These are phyloP conservation scores for Gymnocypris eckloni DNA, from an alignment of 2,797 vertebrate species.

Conservation along the genomic window DNA sequence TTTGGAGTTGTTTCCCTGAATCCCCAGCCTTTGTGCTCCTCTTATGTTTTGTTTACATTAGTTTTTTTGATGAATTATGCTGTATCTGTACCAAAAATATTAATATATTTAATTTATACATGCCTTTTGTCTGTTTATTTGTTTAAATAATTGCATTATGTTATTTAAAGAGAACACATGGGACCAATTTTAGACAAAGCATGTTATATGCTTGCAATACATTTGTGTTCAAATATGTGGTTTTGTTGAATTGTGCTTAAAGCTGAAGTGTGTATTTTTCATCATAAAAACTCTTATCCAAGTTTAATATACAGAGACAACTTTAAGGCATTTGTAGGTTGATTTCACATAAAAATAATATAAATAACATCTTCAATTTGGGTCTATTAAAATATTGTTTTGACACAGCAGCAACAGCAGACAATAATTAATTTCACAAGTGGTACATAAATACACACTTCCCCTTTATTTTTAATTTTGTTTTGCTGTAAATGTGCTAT, in stretches of 20 bases:
- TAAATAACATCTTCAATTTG: neutral
- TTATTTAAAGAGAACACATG: neutral
- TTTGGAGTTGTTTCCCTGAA: neutral
- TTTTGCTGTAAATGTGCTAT: neutral
- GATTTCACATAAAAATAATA: neutral
- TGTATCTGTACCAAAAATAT: neutral
- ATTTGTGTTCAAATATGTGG: slow-evolving; percentile 5
- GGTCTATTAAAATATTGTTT: neutral
- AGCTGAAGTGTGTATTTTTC: slow-evolving; percentile 4
- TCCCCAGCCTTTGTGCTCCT: neutral
- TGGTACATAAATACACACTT: slow-evolving; percentile 2
- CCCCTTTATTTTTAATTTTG: neutral
- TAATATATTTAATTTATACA: neutral
- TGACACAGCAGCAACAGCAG: neutral
- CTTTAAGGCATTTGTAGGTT: neutral
- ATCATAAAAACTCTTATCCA: neutral
- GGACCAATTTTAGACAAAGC: neutral
- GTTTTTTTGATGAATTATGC: neutral
- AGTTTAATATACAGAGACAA: neutral
- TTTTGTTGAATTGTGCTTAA: neutral
- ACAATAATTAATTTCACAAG: neutral
- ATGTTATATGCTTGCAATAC: slow-evolving; percentile 41
- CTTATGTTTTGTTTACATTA: neutral
- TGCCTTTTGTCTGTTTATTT: neutral
- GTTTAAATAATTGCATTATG: neutral